Evolutionary conservation across 1,140 invertebrate genomes (phyloP), one percentile per base, ranked within the genome.

Genomic region (Andricus grossulariae): DNA sequence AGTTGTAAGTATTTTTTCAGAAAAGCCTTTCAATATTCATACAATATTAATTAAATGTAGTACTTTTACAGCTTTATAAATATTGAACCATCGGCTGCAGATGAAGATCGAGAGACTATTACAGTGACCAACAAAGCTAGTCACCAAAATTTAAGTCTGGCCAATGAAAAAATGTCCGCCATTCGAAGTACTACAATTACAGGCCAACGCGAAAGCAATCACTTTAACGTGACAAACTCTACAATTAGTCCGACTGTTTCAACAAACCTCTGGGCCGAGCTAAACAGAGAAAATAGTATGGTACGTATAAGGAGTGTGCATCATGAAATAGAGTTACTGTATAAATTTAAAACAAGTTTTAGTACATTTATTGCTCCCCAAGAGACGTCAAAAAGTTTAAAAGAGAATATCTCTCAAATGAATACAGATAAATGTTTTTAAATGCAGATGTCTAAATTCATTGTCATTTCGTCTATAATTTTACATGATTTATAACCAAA

Each of bases 81-180:
- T 88, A 93, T 96, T 86, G 95, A 95, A 90, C 93, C 94, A 72
- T 94, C 95, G 55, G 88, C 94, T 5, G 93, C 92, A 75, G 93
- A 94, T 66, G 92, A 92, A 51, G 87, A 88, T 71, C 87, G 86
- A 74, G 88, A 91, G 54, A 87, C 72, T 74, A 12, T 32, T 5
- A 88, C 90, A 50, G 74, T 87, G 73, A 86, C 86, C 4, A 85
- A 88, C 72, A 90, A 92, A 57, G 84, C 85, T 50, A 84, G 87
- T 72, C 81, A 80, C 60, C 78, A 88, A 21, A 90, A 88, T 84
- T 85, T 88, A 79, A 87, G 85, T 54, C 74, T 87, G 55, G 52
- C 76, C 19, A 85, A 39, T 66, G 13, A 87, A 18, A 84, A 86
- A 78, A 84, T 85, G 74, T 52, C 83, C 8, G 83, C 85, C 76